Base-by-base conservation (phyloP, 2,888 invertebrate species). In the Dolichomitus sp. region DNA sequence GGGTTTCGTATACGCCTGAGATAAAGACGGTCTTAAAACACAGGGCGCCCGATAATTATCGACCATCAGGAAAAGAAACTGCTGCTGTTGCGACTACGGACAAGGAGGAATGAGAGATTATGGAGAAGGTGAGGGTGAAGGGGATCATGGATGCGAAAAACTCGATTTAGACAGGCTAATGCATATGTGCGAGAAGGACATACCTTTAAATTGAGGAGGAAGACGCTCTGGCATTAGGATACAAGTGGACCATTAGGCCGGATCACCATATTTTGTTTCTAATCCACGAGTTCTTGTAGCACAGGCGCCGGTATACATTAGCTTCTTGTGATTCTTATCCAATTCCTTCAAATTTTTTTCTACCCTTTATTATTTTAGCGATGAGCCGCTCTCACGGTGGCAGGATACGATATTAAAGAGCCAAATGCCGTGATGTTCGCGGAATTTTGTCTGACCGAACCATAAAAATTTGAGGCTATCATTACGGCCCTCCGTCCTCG, bases 401-500 rank as follows among this genome's bases (percentile, higher is more conserved):
- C 61, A 48, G 33, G 72, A 73, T 61, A 61, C 72, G 72, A 50
- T 73, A 73, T 73, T 73, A 61, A 73, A 61, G 48, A 61, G 61
- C 37, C 48, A 73, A 73, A 9, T 70, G 57, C 72, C 45, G 59
- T 61, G 27, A 73, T 61, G 59, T 89, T 90, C 89, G 87, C 69
- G 83, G 90, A 90, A 90, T 88, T 86, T 85, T 72, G 85, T 88
- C 88, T 75, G 86, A 85, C 86, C 65, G 30, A 52, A 84, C 85
- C 86, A 84, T 89, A 90, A 90, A 73, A 80, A 88, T 85, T 80
- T 80, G 61, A 68, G 86, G 80, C 88, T 89, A 88, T 90, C 85
- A 90, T 90, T 89, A 90, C 84, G 70, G 54, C 84, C 65, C 57
- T 40, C 27, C n/a, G 54, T 70, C 65, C 17, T 70, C 57, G 27